Base-by-base conservation (phyloP, 2,797 vertebrate genomes). In the Telmatherina bonti region DNA sequence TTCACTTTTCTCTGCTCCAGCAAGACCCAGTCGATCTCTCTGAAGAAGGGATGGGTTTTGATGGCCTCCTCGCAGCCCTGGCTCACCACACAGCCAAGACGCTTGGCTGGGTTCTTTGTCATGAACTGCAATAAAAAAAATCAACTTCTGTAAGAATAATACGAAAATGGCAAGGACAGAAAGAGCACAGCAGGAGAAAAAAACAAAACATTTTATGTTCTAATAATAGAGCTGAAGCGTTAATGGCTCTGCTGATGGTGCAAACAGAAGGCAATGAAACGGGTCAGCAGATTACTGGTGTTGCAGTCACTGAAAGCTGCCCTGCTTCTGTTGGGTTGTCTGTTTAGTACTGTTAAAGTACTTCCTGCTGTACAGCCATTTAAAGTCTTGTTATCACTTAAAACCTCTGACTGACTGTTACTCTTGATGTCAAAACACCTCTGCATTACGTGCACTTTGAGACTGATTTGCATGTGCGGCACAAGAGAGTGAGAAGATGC, bases 1-100 rank as follows among this genome's bases (percentile, higher is more conserved):
- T 98, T 98, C 94, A 99, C 95, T 93, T 96, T 98, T 86, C 96
- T 96, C 92, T 98, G 97, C 84, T 99, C 98, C 91, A 99, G 94
- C 87, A 97, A 95, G 60, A 95, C 92, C 98, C 98, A 99, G 94
- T 99, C 98, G 12, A 99, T 99, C 84, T 99, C 98, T 86, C 96
- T 96, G 95, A 99, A 99, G 94, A 99, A 99, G 0, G 97, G 91
- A 67, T 99, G 98, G 72, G 96, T 95, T 90, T 97, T 97, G 87
- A 99, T 99, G 24, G 97, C 97, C 0, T 99, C 98, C 89, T 99
- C 98, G 0, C 96, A 95, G 0, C 96, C 98, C 62, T 98, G 97
- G 6, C 92, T 94, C 0, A 95, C 94, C 91, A 99, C 97, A 7
- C 98, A 99, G 86, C 98, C 98, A 87, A 99, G 94, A 53, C 98